These are phyloP conservation scores for Artibeus lituratus DNA, from an alignment of 2,797 vertebrate genomes.

Conservation along the genomic window DNA sequence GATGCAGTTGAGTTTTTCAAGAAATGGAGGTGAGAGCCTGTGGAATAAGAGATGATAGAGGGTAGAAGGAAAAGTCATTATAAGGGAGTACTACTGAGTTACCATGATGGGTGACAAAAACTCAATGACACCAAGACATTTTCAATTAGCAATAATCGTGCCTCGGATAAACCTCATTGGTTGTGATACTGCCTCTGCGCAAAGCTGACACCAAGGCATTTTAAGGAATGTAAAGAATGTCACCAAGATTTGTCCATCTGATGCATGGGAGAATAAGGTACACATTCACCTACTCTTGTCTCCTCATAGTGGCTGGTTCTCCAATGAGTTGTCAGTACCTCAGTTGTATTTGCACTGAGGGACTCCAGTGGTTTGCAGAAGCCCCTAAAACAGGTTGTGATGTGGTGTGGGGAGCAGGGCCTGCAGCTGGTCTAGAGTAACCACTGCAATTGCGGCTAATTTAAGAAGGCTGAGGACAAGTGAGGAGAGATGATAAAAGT, in stretches of 20 bases:
- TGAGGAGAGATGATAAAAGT: neutral
- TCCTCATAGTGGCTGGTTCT: neutral
- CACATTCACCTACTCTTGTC: accelerated
- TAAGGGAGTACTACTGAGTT: neutral
- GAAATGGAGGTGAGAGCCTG: neutral
- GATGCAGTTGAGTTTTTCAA: neutral
- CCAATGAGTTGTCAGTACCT: neutral
- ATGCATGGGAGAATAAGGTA: neutral
- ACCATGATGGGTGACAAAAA: neutral
- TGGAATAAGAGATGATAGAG: neutral
- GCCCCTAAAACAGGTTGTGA: neutral
- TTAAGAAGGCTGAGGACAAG: neutral
- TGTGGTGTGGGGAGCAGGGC: neutral
- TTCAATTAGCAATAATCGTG: too few species aligned
- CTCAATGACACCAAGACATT: neutral
- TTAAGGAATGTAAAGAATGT: neutral
- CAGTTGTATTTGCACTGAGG: neutral
- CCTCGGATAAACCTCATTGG: too few species aligned
- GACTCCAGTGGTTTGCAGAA: neutral
- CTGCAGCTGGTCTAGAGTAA: too few species aligned
- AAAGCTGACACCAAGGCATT: too few species aligned
- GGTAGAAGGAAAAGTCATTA: neutral
- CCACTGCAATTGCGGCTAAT: neutral
- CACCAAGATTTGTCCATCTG: neutral
- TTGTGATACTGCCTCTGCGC: too few species aligned